Evolutionary conservation across 2,888 invertebrate species (phyloP).

Genomic region (Ctena decussata): DNA sequence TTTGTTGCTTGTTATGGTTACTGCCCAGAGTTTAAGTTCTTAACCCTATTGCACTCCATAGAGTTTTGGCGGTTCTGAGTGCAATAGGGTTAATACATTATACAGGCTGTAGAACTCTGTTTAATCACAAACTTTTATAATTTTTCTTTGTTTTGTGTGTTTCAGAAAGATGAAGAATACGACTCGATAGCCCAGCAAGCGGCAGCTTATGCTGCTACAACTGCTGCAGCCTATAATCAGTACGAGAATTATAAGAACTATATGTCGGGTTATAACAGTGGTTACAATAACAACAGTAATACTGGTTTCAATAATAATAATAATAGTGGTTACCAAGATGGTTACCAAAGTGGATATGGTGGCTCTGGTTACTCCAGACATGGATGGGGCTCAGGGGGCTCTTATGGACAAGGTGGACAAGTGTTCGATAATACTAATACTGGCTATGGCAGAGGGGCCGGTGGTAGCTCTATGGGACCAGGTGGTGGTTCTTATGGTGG

Average conservation of each 20-base stretch:
- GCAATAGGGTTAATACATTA: too few relatives aligned
- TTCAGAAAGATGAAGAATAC: conserved; percentile 34
- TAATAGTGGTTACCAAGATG: conserved; percentile 32
- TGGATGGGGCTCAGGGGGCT: neutral
- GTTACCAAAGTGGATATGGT: conserved; percentile 26
- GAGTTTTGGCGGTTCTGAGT: too few relatives aligned
- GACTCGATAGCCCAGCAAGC: conserved; percentile 58
- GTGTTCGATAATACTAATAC: neutral
- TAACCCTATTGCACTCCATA: too few relatives aligned
- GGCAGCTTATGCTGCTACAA: conserved; percentile 62
- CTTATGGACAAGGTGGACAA: neutral
- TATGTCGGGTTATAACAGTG: conserved; percentile 26
- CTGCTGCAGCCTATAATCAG: conserved; percentile 59
- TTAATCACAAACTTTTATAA: too few relatives aligned
- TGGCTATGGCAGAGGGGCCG: conserved; percentile 12
- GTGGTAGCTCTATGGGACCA: neutral
- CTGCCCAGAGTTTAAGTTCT: too few relatives aligned
- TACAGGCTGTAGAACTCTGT: too few relatives aligned
- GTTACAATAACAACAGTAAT: conserved; percentile 10
- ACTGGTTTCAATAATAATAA: neutral
- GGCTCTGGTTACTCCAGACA: neutral
- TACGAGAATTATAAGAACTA: conserved; percentile 51
- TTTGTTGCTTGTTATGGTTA: too few relatives aligned
- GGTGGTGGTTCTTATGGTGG: conserved; percentile 40
- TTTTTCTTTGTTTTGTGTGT: neutral